Conservation (phyloP, 1,140 invertebrate species). For the Heliconius himera region DNA sequence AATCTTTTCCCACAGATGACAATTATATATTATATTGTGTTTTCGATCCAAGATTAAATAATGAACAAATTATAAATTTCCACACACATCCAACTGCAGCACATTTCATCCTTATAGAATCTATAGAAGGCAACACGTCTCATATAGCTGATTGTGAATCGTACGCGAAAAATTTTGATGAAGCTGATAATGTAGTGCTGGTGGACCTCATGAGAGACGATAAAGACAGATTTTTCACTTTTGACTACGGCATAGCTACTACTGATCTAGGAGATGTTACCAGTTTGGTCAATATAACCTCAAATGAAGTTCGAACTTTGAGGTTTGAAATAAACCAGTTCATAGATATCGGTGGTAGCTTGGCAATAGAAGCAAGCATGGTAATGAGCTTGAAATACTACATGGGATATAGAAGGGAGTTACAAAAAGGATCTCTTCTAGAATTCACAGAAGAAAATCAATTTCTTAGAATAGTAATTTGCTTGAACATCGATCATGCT, state of each 20-base stretch:
- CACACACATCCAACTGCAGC: slow-evolving; percentile 81
- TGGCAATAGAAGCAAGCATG: slow-evolving; percentile 85
- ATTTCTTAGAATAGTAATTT: slow-evolving; percentile 82
- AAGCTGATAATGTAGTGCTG: slow-evolving; percentile 68
- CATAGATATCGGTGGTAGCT: slow-evolving; percentile 87
- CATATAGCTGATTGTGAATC: slow-evolving; percentile 65
- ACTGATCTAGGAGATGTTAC: slow-evolving; percentile 83
- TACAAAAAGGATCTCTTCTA: slow-evolving; percentile 57
- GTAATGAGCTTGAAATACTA: slow-evolving; percentile 81
- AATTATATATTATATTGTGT: slow-evolving; percentile 64
- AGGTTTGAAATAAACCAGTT: slow-evolving; percentile 85
- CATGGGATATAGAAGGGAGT: slow-evolving; percentile 75
- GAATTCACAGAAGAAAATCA: slow-evolving; percentile 71
- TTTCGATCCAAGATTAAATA: slow-evolving; percentile 57
- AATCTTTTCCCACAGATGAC: slow-evolving; percentile 68
- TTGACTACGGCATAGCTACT: slow-evolving; percentile 85
- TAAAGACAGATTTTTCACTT: slow-evolving; percentile 86
- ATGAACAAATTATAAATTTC: slow-evolving; percentile 73
- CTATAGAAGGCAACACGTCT: slow-evolving; percentile 48
- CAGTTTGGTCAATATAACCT: slow-evolving; percentile 84
- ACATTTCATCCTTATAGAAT: slow-evolving; percentile 82
- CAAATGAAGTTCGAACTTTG: slow-evolving; percentile 82
- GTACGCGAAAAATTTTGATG: slow-evolving; percentile 54
- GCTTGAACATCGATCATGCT: slow-evolving; percentile 81
- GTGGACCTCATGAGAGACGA: slow-evolving; percentile 84